Percentiles rank a stretch among this genome's conserved stretches.
Conservation (phyloP, 2,797 vertebrate genomes). For the Hippopotamyrus pictus region DNA sequence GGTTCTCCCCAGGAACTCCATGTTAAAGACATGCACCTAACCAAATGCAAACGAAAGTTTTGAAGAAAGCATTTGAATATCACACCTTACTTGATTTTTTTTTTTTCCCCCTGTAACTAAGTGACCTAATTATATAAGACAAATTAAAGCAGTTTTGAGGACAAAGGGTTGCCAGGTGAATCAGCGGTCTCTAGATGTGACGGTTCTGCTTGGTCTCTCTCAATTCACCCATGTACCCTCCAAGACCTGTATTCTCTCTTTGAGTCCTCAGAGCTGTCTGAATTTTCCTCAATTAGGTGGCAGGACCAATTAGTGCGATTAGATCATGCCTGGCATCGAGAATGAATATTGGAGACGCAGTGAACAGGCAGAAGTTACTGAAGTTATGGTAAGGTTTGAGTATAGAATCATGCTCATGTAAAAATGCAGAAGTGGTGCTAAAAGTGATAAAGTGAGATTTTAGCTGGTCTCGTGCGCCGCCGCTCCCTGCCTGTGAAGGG, state of each 20-base stretch:
- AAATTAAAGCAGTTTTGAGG: not conserved
- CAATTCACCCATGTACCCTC: not conserved
- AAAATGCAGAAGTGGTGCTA: not conserved
- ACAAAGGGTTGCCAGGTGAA: not conserved
- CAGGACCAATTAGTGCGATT: not conserved
- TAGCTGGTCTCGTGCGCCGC: not conserved
- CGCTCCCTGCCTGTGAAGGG: constrained; percentile 20
- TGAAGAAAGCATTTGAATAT: not conserved
- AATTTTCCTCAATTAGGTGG: not conserved
- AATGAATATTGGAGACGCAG: constrained; percentile 23
- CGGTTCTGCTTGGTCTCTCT: not conserved
- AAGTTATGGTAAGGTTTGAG: not conserved
- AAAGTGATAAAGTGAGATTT: not conserved
- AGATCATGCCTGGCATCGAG: not conserved
- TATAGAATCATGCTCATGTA: not conserved
- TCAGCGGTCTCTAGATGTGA: not conserved
- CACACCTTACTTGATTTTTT: not conserved
- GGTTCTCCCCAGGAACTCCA: not conserved
- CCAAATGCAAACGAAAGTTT: not conserved
- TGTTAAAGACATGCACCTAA: not conserved
- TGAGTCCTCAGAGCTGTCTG: not conserved
- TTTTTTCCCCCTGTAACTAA: not conserved
- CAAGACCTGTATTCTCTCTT: not conserved
- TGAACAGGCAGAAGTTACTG: constrained; percentile 12
- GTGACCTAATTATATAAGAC: not conserved